Percentiles rank a stretch among this genome's conserved stretches.
Conservation (phyloP, 1,140 invertebrate species). For the Sesamia nonagrioides region DNA sequence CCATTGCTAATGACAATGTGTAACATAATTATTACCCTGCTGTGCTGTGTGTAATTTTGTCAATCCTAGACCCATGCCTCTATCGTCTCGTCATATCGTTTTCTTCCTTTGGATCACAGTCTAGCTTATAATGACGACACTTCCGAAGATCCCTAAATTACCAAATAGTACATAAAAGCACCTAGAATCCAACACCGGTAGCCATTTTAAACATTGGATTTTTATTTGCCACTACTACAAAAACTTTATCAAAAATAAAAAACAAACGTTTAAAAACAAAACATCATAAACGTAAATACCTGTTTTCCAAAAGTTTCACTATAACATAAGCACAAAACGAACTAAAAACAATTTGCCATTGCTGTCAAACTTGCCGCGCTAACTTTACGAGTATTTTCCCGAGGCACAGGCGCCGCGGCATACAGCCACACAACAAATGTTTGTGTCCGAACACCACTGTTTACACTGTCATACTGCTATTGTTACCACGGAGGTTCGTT, state of each 20-base stretch:
- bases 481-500: slow-evolving; percentile 47
- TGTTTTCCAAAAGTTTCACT: slow-evolving; percentile 32
- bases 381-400: slow-evolving; percentile 35
- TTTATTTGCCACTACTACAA: not conserved
- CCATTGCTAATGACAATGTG: too few species aligned
- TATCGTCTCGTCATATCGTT: too few species aligned
- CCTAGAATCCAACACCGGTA: too few species aligned
- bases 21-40: too few species aligned
- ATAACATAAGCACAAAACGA: slow-evolving; percentile 11
- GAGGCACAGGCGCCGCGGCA: slow-evolving; percentile 43
- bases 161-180: too few species aligned
- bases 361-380: slow-evolving; percentile 48
- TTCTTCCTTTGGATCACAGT: too few species aligned
- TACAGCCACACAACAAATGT: slow-evolving; percentile 49
- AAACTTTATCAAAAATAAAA: not conserved
- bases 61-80: too few species aligned
- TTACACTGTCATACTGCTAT: slow-evolving; percentile 37
- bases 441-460: slow-evolving; percentile 43
- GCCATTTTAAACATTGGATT: too few species aligned
- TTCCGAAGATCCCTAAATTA: too few species aligned
- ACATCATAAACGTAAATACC: slow-evolving; percentile 23
- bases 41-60: too few species aligned
- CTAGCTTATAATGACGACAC: too few species aligned
- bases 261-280: not conserved
- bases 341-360: slow-evolving; percentile 43